A percentile compares a stretch with the other conserved stretches of the same genome.
phyloP scores from a whole-genome alignment of 1,140 invertebrate genomes.

The Lordiphosa stackelbergi region DNA sequence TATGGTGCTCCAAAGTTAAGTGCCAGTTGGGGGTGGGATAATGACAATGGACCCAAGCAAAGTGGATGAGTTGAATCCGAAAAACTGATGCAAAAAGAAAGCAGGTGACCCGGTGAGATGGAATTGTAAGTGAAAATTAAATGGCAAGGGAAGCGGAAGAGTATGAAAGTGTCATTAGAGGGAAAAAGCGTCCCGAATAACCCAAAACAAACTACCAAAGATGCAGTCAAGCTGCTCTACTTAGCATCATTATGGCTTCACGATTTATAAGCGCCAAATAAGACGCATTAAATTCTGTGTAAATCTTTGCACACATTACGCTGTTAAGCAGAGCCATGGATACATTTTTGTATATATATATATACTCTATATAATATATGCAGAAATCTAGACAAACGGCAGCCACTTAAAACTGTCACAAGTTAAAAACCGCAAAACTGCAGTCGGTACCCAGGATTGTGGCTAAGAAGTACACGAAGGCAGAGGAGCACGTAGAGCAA shows the following conservation, averaged over 20 bases:
- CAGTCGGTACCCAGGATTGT: slow-evolving; percentile 33
- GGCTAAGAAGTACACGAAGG: slow-evolving; percentile 4
- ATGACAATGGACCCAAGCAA: slow-evolving; percentile 14
- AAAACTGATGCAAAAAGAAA: no score
- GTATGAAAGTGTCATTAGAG: slow-evolving; percentile 12
- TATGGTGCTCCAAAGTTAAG: slow-evolving; percentile 47
- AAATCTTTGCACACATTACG: slow-evolving; percentile 41
- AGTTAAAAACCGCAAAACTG: slow-evolving; percentile 70
- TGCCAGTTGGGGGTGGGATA: slow-evolving; percentile 14
- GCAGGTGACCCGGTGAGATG: no score
- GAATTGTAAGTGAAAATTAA: slow-evolving; percentile 6
- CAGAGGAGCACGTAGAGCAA: slow-evolving; percentile 32
- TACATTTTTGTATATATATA: slow-evolving; percentile 12
- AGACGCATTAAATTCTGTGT: slow-evolving; percentile 49
- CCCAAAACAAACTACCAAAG: background rate
- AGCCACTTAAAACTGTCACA: slow-evolving; percentile 74
- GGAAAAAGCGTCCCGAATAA: no score
- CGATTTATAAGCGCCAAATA: slow-evolving; percentile 59
- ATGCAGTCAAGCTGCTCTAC: slow-evolving; percentile 22
- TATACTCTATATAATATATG: slow-evolving; percentile 10
- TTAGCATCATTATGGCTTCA: slow-evolving; percentile 38
- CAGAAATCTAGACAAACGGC: slow-evolving; percentile 60
- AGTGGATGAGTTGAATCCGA: slow-evolving; percentile 1
- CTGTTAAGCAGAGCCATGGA: slow-evolving; percentile 8
- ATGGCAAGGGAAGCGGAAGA: slow-evolving; percentile 18